phyloP scores from a whole-genome alignment of 2,113 vertebrate species.

The Ahaetulla prasina region DNA sequence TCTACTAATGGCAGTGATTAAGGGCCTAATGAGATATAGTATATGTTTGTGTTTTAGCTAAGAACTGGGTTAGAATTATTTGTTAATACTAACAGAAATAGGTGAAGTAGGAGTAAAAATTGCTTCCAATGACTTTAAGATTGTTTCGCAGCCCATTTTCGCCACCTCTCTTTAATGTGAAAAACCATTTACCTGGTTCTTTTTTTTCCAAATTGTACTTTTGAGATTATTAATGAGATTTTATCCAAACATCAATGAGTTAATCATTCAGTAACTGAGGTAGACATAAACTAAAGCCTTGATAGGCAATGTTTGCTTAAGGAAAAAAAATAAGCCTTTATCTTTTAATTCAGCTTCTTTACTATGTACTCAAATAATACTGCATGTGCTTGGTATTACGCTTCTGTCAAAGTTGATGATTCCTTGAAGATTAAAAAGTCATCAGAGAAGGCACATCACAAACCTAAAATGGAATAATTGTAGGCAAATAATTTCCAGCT shows the following conservation, averaged over 20 bases:
- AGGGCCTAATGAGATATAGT: background rate
- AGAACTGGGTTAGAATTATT: background rate
- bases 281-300: conserved; percentile 26
- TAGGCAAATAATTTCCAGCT: conserved; percentile 47
- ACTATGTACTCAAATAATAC: conserved; percentile 30
- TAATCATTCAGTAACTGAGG: background rate
- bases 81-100: background rate
- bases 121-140: background rate
- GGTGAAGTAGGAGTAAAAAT: background rate
- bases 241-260: background rate
- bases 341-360: conserved; percentile 24
- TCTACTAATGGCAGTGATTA: background rate
- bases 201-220: conserved; percentile 25
- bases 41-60: background rate
- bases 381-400: conserved; percentile 24
- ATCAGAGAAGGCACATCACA: conserved; percentile 39
- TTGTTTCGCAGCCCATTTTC: background rate
- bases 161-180: background rate
- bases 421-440: conserved; percentile 39
- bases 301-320: background rate
- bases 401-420: conserved; percentile 33
- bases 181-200: background rate
- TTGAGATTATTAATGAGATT: conserved; percentile 18
- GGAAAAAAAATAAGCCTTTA: background rate
- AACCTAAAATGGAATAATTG: conserved; percentile 50